Evolutionary conservation across 2,113 vertebrate species (phyloP), one percentile per base, ranked within the genome.

Genomic region (Crotalus horridus): DNA sequence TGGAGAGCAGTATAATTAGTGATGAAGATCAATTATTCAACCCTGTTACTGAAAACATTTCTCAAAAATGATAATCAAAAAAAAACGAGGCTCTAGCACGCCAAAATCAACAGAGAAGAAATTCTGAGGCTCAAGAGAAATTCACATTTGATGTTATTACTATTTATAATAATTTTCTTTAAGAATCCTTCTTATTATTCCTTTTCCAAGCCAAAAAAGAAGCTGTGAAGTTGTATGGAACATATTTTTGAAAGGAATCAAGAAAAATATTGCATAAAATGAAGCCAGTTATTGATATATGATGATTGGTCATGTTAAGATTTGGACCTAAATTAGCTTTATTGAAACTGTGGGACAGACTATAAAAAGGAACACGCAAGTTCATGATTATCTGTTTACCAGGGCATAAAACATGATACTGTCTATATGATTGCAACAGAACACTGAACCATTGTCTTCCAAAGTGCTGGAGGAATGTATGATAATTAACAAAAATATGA

Each of bases 1-100:
- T 96, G 96, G 98, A 96, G 97, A 97, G 92, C 89, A 96, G 92
- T 97, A 94, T 97, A 97, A 98, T 97, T 97, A 98, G 97, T 97
- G 96, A 97, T 97, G 97, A 97, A 96, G 96, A 96, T 95, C 97
- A 96, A 96, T 97, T 97, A 97, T 95, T 93, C 94, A 96, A 93
- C 95, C 95, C 61, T 93, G 97, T 96, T 96, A 97, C 96, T 97
- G 96, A 97, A 96, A 97, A 96, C 95, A 95, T 95, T 95, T 97
- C 94, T 97, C 94, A 81, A 95, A 96, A 97, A 97, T 2, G 94
- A 95, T 96, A 96, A 97, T 96, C 96, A 96, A 39, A 91, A 95
- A 94, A 96, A 96, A 96, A 97, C 93, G 95, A 96, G 94, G 95
- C 94, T 91, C 58, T 89, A 54, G 96, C 94, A 94, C 94, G 97